These are phyloP conservation scores for Agrotis clavis DNA, from an alignment of 2,888 invertebrate genomes.

Conservation along the genomic window DNA sequence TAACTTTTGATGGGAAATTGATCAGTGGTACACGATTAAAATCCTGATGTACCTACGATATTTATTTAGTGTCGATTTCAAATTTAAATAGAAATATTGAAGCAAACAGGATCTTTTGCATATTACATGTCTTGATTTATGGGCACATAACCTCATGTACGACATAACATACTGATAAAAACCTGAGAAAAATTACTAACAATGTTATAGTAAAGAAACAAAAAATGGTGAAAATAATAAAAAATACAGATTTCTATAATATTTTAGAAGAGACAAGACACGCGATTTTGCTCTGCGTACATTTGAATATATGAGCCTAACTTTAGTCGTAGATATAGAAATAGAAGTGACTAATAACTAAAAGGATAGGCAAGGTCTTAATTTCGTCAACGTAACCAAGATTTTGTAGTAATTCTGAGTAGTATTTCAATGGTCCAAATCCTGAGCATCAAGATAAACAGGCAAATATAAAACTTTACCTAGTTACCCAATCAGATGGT, in stretches of 20 bases:
- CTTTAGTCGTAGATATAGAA: not conserved
- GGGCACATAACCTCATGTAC: not conserved
- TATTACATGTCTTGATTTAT: slow-evolving; percentile 9
- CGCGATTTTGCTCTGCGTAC: too few relatives aligned
- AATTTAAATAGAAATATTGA: not conserved
- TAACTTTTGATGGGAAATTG: slow-evolving; percentile 19
- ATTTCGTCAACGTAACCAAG: slow-evolving; percentile 12
- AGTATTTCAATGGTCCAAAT: slow-evolving; percentile 3
- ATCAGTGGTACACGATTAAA: slow-evolving; percentile 36
- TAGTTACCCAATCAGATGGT: not conserved
- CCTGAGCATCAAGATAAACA: not conserved
- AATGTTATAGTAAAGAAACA: not conserved
- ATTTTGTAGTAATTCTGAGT: not conserved
- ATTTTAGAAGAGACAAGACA: not conserved
- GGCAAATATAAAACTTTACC: not conserved
- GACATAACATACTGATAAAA: not conserved
- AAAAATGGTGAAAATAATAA: not conserved
- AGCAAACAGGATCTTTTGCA: not conserved
- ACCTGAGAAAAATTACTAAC: not conserved
- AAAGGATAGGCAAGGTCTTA: slow-evolving; percentile 14
- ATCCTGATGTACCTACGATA: slow-evolving; percentile 3
- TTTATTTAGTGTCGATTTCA: slow-evolving; percentile 29
- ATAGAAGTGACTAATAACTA: slow-evolving; percentile 2
- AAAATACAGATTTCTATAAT: not conserved
- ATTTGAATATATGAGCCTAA: not conserved